Evolutionary conservation across 2,797 vertebrate genomes (phyloP), one percentile per base, ranked within the genome.

Genomic region (Intellagama lesueurii): DNA sequence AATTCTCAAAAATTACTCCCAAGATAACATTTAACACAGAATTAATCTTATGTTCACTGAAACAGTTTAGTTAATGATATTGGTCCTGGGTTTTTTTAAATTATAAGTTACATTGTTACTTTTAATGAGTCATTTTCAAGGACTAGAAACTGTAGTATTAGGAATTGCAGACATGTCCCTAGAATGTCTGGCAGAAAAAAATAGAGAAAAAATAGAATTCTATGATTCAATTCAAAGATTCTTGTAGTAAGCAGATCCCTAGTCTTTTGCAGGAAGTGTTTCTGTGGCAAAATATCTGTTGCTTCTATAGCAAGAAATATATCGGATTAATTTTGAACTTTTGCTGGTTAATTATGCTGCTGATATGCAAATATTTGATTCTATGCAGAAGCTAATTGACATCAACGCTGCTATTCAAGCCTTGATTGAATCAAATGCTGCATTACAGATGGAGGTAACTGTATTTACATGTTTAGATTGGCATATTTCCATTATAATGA

Each of bases 341-440:
- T 88, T 93, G 68, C 6, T 11, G 90, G 44, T 91, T 95, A 40
- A 81, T 90, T 26, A 89, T 91, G 88, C 78, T 94, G 17, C 88
- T 88, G 60, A 95, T 94, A 83, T 93, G 40, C 93, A 95, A 91
- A 83, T 52, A 64, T 95, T 91, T 95, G 72, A 35, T 94, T 91
- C 94, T 94, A 96, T 92, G 89, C 96, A 99, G 98, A 98, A 96
- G 94, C 97, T 94, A 87, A 93, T 98, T 93, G 96, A 97, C 92
- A 97, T 98, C 91, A 97, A 97, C 96, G 97, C 97, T 89, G 97
- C 97, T 94, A 96, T 97, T 96, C 97, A 97, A 94, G 95, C 96
- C 89, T 93, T 97, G 90, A 96, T 97, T 90, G 97, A 98, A 79
- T 97, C 97, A 81, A 96, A 96, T 77, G 91, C 96, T 93, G 97